Evolutionary conservation across 2,888 invertebrate species (phyloP), one percentile per base, ranked within the genome.

Genomic region (Brachylomia viminalis): DNA sequence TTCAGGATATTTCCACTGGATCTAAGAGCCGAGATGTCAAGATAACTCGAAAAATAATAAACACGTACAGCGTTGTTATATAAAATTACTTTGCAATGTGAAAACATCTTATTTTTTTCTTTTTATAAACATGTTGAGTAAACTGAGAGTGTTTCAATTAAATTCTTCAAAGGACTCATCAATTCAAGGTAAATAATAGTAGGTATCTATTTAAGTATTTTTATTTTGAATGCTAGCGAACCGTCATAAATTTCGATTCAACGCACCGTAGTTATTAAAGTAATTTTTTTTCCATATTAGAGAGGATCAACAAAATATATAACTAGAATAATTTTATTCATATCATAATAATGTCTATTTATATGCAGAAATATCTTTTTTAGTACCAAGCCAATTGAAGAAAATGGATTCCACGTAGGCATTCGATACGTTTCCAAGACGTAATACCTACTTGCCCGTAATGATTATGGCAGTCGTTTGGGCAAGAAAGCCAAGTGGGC

Each of bases 381-480:
- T 82, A 88, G 77, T 77, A 84, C 56, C 82, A 81, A 85, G 84
- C 82, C 75, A 82, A 86, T 88, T 88, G 82, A 88, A 86, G 75
- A 75, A 90, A 91, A 91, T 89, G 88, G 87, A 91, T 90, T 88
- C 88, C 90, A 90, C 90, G 90, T 90, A 89, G 87, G 84, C 77
- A 77, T 83, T 83, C 80, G 75, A 85, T 87, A 85, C 78, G 69
- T 74, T 80, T 69, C 69, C 59, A 69, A 85, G 87, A 88, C 78
- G 84, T 77, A 85, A 90, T 87, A 86, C 85, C 42, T 91, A 91
- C 92, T 94, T 92, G 92, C 87, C 87, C 87, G 91, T 93, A 94
- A 95, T 93, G 93, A 94, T 94, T 93, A 95, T 93, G 85, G 91
- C 91, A 84, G 88, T 90, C 91, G 90, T 93, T 95, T 91, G 89